Evolutionary conservation across 2,113 vertebrate genomes (phyloP), one percentile per base, ranked within the genome.

Genomic region (Heptranchias perlo): DNA sequence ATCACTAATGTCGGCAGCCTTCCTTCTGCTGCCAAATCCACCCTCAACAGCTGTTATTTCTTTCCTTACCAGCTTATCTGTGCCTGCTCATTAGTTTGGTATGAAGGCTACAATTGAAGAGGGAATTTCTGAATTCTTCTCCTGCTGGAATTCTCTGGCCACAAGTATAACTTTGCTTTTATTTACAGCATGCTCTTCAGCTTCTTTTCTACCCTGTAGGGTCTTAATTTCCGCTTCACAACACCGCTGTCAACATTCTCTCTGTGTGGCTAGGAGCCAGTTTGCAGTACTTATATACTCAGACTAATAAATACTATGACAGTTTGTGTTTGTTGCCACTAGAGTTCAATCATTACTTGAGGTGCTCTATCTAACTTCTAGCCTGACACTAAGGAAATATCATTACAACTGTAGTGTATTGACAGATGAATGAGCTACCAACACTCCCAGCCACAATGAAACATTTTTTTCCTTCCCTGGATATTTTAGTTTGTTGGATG

Each of bases 361-460:
- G 58, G 89, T 93, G 89, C 54, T 64, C 58, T 21, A 14, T 82
- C 78, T 47, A 82, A 44, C 39, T 18, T 91, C 87, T 54, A 35
- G 31, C 23, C 11, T 61, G 87, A 35, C 28, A n/a, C 49, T 11
- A 61, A 91, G 87, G 52, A 91, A 93, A 62, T 62, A 93, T 62
- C 54, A 93, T 93, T 93, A 62, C 89, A 93, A 21, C 58, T 62
- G 5, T 93, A 62, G 58, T 39, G 89, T 93, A 93, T 93, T 93
- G 89, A 64, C 89, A 93, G 58, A 23, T 14, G 61, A 64, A 39
- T 62, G 35, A 35, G 89, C 58, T 10, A 62, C 64, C 31, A 58
- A 54, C 87, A 91, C 87, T 91, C n/a, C 39, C 10, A 93, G 35
- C 39, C 3, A 35, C 31, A 62, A 62, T 39, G 16, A 39, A 93